Evolutionary conservation across 2,888 invertebrate species (phyloP), one percentile per base, ranked within the genome.

Genomic region (Caprella mutica): DNA sequence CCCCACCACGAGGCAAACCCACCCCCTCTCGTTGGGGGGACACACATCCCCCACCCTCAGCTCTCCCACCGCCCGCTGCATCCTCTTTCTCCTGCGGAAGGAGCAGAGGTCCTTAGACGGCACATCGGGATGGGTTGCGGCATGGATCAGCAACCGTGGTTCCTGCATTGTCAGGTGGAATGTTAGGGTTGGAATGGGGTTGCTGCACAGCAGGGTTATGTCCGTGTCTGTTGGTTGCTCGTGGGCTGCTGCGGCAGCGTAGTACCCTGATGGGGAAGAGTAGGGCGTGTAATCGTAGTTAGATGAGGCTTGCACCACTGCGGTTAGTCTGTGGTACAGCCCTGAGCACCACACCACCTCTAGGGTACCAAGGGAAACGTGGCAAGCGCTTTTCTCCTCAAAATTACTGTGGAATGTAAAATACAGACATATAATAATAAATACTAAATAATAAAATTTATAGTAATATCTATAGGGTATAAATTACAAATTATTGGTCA

Each of bases 221-320:
- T 48, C 48, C 8, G 29, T 27, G 3, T 48, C 29, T 17, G 29
- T 48, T 8, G 48, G 48, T 21, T 30, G 48, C 48, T 48, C 48
- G 19, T 48, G 48, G 2, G 48, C 48, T 30, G 48, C 48, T 29
- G 48, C 48, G 19, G n/a, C n/a, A n/a, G n/a, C n/a, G n/a, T n/a
- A n/a, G n/a, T n/a, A 1, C 29, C 17, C 9, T 3, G 30, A 1
- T 21, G 29, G 2, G 1, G 26, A 38, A 9, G 52, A 72, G 72
- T 86, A 86, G 2, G 84, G 82, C 59, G 79, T 77, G 70, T 86
- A 86, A 70, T 85, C 83, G 70, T 84, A 85, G 61, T 78, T 77
- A 39, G 78, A 74, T 35, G 80, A 77, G 46, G 81, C 80, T 67
- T 79, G 74, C 67, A 75, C 72, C 55, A 88, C 75, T 61, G 81